Conservation (phyloP, 2,797 vertebrate genomes). For the Tokudaia tokunoshimensis region DNA sequence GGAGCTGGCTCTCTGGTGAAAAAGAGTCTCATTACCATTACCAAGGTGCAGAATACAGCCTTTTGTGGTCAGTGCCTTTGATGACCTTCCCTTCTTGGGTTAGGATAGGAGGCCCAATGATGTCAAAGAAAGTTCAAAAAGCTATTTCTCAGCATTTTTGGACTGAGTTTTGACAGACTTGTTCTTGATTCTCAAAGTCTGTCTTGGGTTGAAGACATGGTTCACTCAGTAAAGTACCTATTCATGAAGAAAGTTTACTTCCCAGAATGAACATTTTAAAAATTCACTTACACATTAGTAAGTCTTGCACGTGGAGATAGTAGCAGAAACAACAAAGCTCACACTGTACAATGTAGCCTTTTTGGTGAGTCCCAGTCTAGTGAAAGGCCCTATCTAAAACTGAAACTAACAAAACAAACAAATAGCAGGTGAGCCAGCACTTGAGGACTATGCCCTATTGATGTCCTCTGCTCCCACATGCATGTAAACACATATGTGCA, state of each 20-base stretch:
- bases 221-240: background rate
- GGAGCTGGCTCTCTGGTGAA: rapidly evolving
- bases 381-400: background rate
- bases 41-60: rapidly evolving
- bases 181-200: background rate
- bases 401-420: background rate
- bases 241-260: no score
- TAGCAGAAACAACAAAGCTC: background rate
- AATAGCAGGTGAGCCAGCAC: no score
- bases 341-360: background rate
- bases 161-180: background rate
- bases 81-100: background rate
- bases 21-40: background rate
- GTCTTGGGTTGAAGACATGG: background rate
- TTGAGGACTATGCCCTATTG: background rate
- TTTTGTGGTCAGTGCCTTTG: background rate
- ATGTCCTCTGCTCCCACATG: background rate
- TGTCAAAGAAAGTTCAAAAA: background rate
- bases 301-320: background rate
- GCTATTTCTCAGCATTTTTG: background rate
- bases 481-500: background rate
- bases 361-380: background rate
- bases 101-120: background rate
- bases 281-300: background rate
- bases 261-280: background rate